Conservation (phyloP, 2,113 vertebrate species). For the Mugil cephalus region DNA sequence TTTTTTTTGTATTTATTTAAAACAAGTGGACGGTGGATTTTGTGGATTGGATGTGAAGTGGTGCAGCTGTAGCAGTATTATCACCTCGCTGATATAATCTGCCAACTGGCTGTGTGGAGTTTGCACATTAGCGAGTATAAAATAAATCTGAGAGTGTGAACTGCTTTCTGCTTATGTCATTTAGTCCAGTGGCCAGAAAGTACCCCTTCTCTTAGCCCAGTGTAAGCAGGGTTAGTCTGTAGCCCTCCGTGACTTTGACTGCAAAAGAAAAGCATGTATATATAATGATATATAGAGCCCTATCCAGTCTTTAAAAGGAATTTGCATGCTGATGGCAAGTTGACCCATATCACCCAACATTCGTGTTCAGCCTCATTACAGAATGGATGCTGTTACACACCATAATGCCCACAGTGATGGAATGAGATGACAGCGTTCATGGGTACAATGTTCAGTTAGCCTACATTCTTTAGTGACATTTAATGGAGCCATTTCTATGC, state of each 20-base stretch:
- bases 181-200: no score
- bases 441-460: neutral
- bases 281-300: neutral
- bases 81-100: neutral
- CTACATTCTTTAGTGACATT: neutral
- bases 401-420: neutral
- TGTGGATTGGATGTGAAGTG: neutral
- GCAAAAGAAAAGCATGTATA: neutral
- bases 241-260: neutral
- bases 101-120: neutral
- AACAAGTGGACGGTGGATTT: neutral
- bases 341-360: neutral
- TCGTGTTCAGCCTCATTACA: neutral
- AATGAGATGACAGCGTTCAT: conserved; percentile 1
- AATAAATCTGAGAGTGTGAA: neutral
- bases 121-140: neutral
- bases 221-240: no score
- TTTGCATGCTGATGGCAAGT: no score
- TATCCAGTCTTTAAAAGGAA: no score
- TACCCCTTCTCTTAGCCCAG: no score
- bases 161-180: no score
- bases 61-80: neutral
- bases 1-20: no score
- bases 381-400: neutral
- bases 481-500: neutral